Evolutionary conservation across 2,113 vertebrate species (phyloP).

Genomic region (Caracal caracal): DNA sequence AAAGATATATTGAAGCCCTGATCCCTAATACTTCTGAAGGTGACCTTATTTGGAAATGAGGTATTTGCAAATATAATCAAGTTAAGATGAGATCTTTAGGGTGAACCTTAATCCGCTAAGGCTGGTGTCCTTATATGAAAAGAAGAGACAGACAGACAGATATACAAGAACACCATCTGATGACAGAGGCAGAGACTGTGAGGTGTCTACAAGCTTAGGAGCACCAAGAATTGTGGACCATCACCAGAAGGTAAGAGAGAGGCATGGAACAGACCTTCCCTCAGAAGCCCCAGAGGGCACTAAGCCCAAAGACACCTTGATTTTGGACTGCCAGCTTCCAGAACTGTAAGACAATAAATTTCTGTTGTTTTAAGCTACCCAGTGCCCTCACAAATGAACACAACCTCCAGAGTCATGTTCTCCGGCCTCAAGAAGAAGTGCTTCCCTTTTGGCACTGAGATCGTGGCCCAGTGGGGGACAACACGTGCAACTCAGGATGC

Average conservation of each 20-base stretch:
- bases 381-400: background rate
- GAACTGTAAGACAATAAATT: background rate
- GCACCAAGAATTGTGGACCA: accelerated
- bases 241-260: background rate
- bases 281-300: background rate
- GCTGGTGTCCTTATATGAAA: background rate
- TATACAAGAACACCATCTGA: background rate
- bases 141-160: background rate
- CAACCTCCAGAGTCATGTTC: background rate
- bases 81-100: background rate
- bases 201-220: background rate
- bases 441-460: background rate
- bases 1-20: background rate
- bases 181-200: background rate
- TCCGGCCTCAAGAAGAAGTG: background rate
- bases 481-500: accelerated
- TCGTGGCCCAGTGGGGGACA: accelerated
- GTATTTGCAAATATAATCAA: background rate
- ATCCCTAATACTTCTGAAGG: background rate
- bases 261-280: background rate
- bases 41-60: background rate
- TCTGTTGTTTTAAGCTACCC: background rate
- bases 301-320: background rate
- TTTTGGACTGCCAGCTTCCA: background rate
- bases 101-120: background rate